Evolutionary conservation across 1,140 invertebrate genomes (phyloP).

Genomic region (Leptopilina clavipes): DNA sequence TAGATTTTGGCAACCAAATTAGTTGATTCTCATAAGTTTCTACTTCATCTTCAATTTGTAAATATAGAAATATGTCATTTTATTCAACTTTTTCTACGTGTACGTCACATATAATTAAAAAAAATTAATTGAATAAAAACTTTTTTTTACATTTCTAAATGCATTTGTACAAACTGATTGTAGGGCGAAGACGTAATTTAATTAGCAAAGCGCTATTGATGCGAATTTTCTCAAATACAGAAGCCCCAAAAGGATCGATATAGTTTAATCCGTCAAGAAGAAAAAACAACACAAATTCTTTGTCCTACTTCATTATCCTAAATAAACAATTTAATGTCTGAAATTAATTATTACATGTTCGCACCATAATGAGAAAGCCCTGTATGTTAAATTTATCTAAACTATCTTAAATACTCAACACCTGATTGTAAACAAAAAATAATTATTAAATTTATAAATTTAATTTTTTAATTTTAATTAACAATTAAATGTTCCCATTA

Average conservation of each 20-base stretch:
- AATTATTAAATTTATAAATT: too few relatives aligned
- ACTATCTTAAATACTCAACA: too few relatives aligned
- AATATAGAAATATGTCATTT: background rate
- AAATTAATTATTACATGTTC: too few relatives aligned
- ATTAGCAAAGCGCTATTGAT: background rate
- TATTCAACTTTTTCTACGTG: background rate
- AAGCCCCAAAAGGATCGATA: background rate
- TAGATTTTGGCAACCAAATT: background rate
- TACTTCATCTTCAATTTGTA: background rate
- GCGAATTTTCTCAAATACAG: background rate
- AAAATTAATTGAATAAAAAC: background rate
- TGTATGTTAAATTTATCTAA: too few relatives aligned
- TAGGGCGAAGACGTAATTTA: background rate
- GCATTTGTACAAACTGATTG: background rate
- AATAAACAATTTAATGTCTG: background rate
- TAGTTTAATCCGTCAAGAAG: background rate
- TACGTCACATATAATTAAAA: background rate
- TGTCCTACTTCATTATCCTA: background rate
- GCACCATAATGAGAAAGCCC: too few relatives aligned
- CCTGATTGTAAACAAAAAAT: too few relatives aligned
- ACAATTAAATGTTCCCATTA: too few relatives aligned
- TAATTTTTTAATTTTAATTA: too few relatives aligned
- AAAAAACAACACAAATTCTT: background rate
- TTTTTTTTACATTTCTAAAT: background rate
- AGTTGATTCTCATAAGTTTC: slow-evolving; percentile 22